Evolutionary conservation across 2,888 invertebrate species (phyloP).

Genomic region (Synergus japonicus): DNA sequence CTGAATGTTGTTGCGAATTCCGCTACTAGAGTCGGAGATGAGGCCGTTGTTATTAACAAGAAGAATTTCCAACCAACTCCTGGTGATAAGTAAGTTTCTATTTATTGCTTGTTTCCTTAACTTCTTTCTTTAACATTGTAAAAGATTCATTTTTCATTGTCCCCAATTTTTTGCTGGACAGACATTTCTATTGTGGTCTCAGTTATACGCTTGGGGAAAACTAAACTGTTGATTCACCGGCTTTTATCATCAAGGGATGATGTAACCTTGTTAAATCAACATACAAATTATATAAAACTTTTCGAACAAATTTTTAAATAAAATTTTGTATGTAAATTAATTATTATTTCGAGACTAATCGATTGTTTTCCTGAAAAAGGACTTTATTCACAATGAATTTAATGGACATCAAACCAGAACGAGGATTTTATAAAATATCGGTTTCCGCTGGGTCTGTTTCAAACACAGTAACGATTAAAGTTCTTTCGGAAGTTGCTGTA

Average conservation of each 20-base stretch:
- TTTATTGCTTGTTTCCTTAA: too few relatives aligned
- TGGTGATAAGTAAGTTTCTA: constrained; percentile 73
- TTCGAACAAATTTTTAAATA: background rate
- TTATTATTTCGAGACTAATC: background rate
- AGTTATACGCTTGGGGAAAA: constrained; percentile 77
- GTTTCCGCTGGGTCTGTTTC: constrained; percentile 84
- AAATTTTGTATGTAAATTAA: background rate
- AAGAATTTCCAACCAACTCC: constrained; percentile 77
- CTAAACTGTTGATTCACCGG: constrained; percentile 60
- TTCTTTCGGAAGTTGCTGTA: constrained; percentile 87
- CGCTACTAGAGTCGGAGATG: constrained; percentile 85
- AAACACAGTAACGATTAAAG: constrained; percentile 81
- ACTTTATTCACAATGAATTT: constrained; percentile 88
- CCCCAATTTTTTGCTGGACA: constrained; percentile 74
- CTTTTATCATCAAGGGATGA: constrained; percentile 51
- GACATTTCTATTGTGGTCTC: constrained; percentile 57
- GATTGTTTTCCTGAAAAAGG: constrained; percentile 70
- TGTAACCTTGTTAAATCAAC: constrained; percentile 50
- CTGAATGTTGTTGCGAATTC: constrained; percentile 87
- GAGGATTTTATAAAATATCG: constrained; percentile 91
- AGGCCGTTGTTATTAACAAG: constrained; percentile 86
- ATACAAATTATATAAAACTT: constrained; percentile 43
- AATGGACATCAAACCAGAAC: constrained; percentile 86
- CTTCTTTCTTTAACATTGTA: constrained; percentile 3
- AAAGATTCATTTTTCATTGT: constrained; percentile 20